A percentile compares a stretch with the other conserved stretches of the same genome.
Evolutionary conservation across 2,888 invertebrate genomes (phyloP).

Genomic region (Aphrophora alni): DNA sequence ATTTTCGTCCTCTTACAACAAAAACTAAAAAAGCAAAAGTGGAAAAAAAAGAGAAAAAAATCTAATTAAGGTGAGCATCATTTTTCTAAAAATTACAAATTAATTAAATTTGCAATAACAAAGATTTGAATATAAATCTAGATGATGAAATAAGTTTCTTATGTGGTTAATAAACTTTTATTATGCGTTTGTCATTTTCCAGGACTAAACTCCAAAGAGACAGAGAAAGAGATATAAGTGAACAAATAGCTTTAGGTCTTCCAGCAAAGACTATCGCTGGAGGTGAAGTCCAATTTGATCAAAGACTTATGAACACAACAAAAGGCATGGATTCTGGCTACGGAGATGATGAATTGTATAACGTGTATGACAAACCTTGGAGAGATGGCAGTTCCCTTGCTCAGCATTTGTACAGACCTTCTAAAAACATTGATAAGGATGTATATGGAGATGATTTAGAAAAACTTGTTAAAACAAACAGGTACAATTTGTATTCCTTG

Average conservation of each 20-base stretch:
- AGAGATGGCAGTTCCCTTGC: slow-evolving; percentile 85
- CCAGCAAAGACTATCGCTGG: slow-evolving; percentile 76
- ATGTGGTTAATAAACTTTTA: too few species aligned
- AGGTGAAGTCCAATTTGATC: slow-evolving; percentile 91
- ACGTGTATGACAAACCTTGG: slow-evolving; percentile 99
- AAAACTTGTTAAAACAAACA: slow-evolving; percentile 83
- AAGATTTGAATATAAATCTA: too few species aligned
- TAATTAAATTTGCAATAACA: too few species aligned
- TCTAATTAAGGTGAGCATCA: too few species aligned
- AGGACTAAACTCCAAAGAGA: slow-evolving; percentile 85
- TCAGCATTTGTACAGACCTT: slow-evolving; percentile 88
- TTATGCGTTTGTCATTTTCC: slow-evolving; percentile 40
- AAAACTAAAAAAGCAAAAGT: too few species aligned
- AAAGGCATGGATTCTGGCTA: slow-evolving; percentile 95
- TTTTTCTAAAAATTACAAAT: too few species aligned
- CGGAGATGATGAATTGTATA: slow-evolving; percentile 96
- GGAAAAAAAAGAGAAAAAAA: too few species aligned
- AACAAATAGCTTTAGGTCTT: slow-evolving; percentile 96
- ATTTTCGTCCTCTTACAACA: too few species aligned
- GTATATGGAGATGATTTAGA: slow-evolving; percentile 91
- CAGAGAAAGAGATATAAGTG: slow-evolving; percentile 95
- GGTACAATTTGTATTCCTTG: slow-evolving; percentile 60
- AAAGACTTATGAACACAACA: slow-evolving; percentile 91
- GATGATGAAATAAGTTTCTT: too few species aligned
- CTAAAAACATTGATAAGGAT: slow-evolving; percentile 87